Evolutionary conservation across 1,140 invertebrate genomes (phyloP), one percentile per base, ranked within the genome.

Genomic region (Pararge aegeria): DNA sequence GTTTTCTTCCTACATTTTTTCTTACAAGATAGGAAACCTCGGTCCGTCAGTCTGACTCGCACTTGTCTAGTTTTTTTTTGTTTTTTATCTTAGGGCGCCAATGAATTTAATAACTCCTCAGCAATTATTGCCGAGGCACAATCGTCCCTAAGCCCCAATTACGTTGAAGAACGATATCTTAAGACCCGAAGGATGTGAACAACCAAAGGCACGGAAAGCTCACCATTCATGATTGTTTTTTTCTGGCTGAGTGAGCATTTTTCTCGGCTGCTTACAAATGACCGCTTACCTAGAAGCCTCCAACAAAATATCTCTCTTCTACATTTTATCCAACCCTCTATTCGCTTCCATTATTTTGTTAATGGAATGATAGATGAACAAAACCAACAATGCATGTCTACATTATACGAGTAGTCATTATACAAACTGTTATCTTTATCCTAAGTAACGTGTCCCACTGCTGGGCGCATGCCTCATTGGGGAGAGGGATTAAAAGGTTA

Each of bases 201-300:
- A 49, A 16, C 40, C 42, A 50, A 57, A 65, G 54, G 54, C 59
- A 55, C 58, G 29, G 54, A 49, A 18, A 49, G 56, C 53, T 63
- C 54, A 38, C 55, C 50, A 54, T 58, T 74, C 59, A 64, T 63
- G 65, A 82, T 82, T 83, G 78, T 81, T 81, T 84, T n/a, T 80
- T 84, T 81, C 78, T 80, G 72, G 61, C 69, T 71, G 73, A 80
- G 69, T 75, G 73, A 83, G 73, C 78, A 85, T 78, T 83, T 82
- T 81, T 82, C 83, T 78, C 73, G 67, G 66, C 71, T 70, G 73
- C 79, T 83, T 81, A 83, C 80, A 86, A 86, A 84, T 84, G 75
- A 78, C 79, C 76, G 75, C 80, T 83, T 76, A 77, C 69, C 54
- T 77, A 66, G 66, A 73, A 55, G 75, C 69, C 54, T 77, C 66